Base-by-base conservation (phyloP, 1,140 invertebrate genomes). In the Schlechtendalia chinensis region DNA sequence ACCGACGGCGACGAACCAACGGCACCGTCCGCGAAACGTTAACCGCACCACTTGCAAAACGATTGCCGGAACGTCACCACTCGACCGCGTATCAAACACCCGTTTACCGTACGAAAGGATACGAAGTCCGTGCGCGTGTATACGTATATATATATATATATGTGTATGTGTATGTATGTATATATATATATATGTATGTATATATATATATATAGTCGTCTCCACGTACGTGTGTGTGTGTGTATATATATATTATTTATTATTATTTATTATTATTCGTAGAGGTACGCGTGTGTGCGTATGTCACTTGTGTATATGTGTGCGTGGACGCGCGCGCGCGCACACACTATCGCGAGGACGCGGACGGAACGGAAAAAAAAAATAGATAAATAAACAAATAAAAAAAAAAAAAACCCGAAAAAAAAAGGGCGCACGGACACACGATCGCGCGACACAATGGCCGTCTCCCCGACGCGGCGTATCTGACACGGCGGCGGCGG, bases 371-470 rank as follows among this genome's bases (percentile, higher is more conserved):
- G n/a, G 65, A 24, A 54, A 29, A 14, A 29, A 54, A n/a, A n/a
- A n/a, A n/a, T n/a, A n/a, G n/a, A n/a, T n/a, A n/a, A 53, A 2
- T 24, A 53, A 19, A 71, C 10, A 50, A 50, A 50, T 27, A 71
- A 63, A 63, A 8, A 22, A 45, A 47, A 47, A 22, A 50, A 63
- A 17, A 50, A 53, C 17, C 14, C 11, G 22, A 16, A 22, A 24
- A n/a, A 69, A 67, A 72, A 72, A 72, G 22, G 50, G 69, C 47
- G 69, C 50, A 54, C 69, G 69, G 24, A 39, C 45, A 27, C 45
- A 50, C 45, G n/a, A 69, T 24, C 19, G 47, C 47, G 14, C 32
- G 27, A 5, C 69, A 72, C 69, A 72, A 72, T 72, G 69, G 69
- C 69, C 69, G 50, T 54, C 24, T 50, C 5, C 47, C 14, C 47